phyloP scores from a whole-genome alignment of 2,113 vertebrate genomes.

The Erpornis zantholeuca region DNA sequence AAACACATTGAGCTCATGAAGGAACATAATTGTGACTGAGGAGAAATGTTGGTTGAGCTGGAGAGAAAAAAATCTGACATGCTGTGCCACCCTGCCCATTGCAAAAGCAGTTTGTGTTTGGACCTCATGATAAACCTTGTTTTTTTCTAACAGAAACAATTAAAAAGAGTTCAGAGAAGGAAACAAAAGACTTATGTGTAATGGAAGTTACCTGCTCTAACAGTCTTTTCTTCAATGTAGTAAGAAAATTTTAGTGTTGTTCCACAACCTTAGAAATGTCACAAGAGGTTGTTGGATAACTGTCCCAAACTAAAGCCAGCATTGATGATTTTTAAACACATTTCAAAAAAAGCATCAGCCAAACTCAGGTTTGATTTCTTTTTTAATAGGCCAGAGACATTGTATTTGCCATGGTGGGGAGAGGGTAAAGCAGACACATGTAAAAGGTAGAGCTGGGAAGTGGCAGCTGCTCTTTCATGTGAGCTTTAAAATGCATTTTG shows the following conservation, averaged over 20 bases:
- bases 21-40: neutral
- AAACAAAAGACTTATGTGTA: accelerated
- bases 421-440: neutral
- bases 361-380: neutral
- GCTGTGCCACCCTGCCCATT: neutral
- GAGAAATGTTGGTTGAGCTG: neutral
- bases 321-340: neutral
- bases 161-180: neutral
- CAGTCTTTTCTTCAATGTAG: neutral
- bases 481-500: neutral
- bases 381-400: neutral
- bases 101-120: neutral
- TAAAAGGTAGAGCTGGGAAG: neutral
- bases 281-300: neutral
- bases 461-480: neutral
- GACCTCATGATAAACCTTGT: neutral
- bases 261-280: neutral
- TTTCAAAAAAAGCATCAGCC: neutral
- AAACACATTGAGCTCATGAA: neutral
- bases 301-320: neutral
- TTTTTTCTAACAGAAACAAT: neutral
- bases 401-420: neutral
- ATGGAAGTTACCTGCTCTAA: neutral
- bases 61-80: neutral
- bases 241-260: neutral